Percentiles rank a stretch among this genome's conserved stretches.
Conservation (phyloP, 2,888 invertebrate genomes). For the Heliconius charithonia region DNA sequence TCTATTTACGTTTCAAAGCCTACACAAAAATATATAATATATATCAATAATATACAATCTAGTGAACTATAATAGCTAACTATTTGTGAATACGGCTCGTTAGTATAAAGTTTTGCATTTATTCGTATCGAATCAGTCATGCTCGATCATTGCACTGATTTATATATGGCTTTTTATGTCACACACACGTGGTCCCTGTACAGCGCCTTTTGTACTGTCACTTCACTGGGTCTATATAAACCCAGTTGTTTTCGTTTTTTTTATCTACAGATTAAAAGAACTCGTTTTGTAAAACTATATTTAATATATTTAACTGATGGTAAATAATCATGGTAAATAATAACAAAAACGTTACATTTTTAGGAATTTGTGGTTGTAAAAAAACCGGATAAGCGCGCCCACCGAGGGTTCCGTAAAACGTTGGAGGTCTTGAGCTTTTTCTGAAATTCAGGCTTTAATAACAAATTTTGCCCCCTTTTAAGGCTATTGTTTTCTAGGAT, state of each 20-base stretch:
- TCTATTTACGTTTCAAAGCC: no score
- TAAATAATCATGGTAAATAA: not conserved
- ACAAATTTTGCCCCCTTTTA: no score
- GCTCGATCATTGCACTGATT: slow-evolving; percentile 69
- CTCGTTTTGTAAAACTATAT: not conserved
- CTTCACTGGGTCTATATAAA: slow-evolving; percentile 12
- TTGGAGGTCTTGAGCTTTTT: no score
- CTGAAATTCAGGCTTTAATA: no score
- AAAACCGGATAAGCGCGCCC: no score
- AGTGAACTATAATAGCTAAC: slow-evolving; percentile 46
- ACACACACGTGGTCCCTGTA: slow-evolving; percentile 16
- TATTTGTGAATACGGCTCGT: slow-evolving; percentile 76
- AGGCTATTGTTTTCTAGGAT: no score
- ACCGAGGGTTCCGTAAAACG: no score
- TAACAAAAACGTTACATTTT: not conserved
- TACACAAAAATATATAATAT: no score
- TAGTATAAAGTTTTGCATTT: slow-evolving; percentile 71
- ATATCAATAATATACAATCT: slow-evolving; percentile 14
- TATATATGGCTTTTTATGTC: slow-evolving; percentile 51
- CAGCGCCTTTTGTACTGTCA: slow-evolving; percentile 16
- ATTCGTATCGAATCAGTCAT: slow-evolving; percentile 69
- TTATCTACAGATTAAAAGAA: not conserved
- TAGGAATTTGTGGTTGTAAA: not conserved
- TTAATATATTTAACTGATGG: not conserved
- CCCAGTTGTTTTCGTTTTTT: slow-evolving; percentile 6